A percentile compares a stretch with the other conserved stretches of the same genome.
Conservation (phyloP, 1,140 invertebrate species). For the Vanessa atalanta region DNA sequence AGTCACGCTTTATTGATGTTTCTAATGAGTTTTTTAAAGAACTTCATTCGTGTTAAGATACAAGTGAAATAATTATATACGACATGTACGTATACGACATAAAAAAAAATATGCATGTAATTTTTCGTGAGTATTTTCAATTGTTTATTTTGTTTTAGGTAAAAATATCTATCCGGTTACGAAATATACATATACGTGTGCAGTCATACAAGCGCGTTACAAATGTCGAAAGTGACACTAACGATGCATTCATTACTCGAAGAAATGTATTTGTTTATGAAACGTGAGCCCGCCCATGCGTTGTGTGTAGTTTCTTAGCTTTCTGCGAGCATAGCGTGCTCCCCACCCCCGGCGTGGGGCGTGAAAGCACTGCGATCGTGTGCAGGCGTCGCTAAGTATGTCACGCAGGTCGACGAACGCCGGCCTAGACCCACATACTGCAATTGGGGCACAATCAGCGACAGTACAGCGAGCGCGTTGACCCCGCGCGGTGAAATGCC, state of each 20-base stretch:
- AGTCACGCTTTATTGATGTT: slow-evolving; percentile 16
- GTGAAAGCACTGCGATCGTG: slow-evolving; percentile 75
- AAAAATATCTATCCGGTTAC: not conserved
- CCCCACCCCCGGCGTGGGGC: slow-evolving; percentile 65
- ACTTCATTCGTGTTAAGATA: slow-evolving; percentile 20
- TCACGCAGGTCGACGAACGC: slow-evolving; percentile 78
- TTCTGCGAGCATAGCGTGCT: slow-evolving; percentile 58
- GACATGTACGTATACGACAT: slow-evolving; percentile 15
- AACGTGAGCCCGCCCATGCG: slow-evolving; percentile 46
- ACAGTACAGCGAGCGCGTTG: slow-evolving; percentile 76
- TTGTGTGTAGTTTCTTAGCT: slow-evolving; percentile 61
- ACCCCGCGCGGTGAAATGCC: slow-evolving; percentile 78
- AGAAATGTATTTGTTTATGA: slow-evolving; percentile 36
- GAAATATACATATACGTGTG: not conserved
- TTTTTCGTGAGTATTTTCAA: not conserved
- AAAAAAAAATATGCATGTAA: slow-evolving; percentile 20
- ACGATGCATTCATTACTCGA: not conserved
- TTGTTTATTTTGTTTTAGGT: not conserved
- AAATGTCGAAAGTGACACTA: slow-evolving; percentile 13
- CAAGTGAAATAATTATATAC: slow-evolving; percentile 12
- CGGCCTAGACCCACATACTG: slow-evolving; percentile 80
- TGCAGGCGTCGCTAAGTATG: slow-evolving; percentile 72
- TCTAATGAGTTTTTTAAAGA: slow-evolving; percentile 29
- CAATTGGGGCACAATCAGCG: slow-evolving; percentile 81
- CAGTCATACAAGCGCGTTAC: slow-evolving; percentile 4